A percentile compares a stretch with the other conserved stretches of the same genome.
Evolutionary conservation across 2,113 vertebrate species (phyloP).

Genomic region (Ameiurus melas): DNA sequence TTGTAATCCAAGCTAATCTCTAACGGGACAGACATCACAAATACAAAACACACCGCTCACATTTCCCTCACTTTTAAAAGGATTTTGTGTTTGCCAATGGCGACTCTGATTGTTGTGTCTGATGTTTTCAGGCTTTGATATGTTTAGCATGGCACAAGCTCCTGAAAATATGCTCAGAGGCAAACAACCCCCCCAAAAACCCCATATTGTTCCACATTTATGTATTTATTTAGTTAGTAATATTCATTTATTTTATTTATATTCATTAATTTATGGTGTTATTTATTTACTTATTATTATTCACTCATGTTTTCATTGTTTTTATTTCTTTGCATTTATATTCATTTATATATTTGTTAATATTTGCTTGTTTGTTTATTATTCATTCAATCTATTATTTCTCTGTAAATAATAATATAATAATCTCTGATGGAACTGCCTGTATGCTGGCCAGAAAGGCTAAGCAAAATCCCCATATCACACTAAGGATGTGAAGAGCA

Average conservation of each 20-base stretch:
- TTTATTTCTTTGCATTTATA: neutral
- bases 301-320: neutral
- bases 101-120: neutral
- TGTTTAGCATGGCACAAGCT: neutral
- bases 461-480: too few species aligned
- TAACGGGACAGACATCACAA: neutral
- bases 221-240: neutral
- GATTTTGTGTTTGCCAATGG: neutral
- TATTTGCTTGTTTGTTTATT: too few species aligned
- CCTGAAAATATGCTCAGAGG: neutral
- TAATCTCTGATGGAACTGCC: too few species aligned
- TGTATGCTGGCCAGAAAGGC: too few species aligned
- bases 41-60: neutral
- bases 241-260: neutral
- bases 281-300: neutral
- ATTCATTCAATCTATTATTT: too few species aligned
- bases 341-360: neutral
- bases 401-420: too few species aligned
- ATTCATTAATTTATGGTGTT: too few species aligned
- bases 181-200: neutral
- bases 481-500: too few species aligned
- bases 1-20: conserved; percentile 22
- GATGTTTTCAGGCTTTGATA: conserved; percentile 11
- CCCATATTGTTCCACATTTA: neutral
- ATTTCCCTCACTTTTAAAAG: neutral